Conservation (phyloP, 2,797 vertebrate species). For the Agapornis canus region DNA sequence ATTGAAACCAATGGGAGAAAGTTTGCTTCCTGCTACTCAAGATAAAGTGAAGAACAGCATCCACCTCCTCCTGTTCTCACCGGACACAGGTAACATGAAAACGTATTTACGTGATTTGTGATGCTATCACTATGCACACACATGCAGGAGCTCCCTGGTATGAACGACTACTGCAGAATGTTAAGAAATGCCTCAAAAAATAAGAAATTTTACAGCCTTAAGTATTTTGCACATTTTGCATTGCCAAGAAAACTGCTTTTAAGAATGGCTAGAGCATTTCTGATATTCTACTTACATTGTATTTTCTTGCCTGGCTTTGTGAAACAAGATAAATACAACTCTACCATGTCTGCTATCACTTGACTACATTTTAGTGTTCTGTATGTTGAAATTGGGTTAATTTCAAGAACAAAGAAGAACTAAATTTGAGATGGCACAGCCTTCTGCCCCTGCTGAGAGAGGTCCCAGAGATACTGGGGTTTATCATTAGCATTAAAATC, state of each 20-base stretch:
- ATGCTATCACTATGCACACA: neutral
- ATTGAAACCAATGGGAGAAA: neutral
- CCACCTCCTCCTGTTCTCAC: neutral
- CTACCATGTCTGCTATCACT: neutral
- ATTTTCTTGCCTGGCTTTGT: neutral
- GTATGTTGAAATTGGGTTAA: neutral
- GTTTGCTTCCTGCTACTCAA: neutral
- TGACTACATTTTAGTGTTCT: neutral
- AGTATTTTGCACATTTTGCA: neutral
- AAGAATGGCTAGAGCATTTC: neutral
- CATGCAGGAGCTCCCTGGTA: neutral
- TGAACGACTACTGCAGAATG: neutral
- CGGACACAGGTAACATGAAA: neutral
- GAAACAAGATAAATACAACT: neutral
- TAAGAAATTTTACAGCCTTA: neutral
- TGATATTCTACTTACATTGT: neutral
- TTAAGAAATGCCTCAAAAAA: neutral
- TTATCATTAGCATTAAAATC: neutral
- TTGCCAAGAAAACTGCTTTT: neutral
- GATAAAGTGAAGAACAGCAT: neutral
- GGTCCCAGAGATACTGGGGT: neutral
- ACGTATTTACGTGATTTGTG: neutral
- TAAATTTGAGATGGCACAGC: neutral
- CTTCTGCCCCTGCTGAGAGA: neutral
- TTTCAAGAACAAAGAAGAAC: neutral